Evolutionary conservation across 2,888 invertebrate species (phyloP), one percentile per base, ranked within the genome.

Genomic region (Thereva nobilitata): DNA sequence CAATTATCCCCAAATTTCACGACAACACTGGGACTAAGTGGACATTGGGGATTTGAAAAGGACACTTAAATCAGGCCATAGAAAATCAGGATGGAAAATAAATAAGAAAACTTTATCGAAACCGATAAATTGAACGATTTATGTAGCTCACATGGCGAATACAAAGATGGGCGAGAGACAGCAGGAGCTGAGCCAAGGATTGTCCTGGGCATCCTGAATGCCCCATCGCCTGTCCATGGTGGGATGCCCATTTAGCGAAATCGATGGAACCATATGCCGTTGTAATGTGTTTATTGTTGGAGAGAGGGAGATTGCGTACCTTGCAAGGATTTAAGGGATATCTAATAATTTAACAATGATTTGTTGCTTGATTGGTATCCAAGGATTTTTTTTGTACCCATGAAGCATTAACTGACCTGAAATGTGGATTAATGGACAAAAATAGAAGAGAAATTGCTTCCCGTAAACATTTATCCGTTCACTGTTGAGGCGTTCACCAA

Each of bases 51-150:
- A 64, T 55, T 64, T 47, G 37, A 45, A 38, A 34, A 42, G 44
- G 44, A 38, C 42, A 8, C 9, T 37, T 37, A 52, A 64, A 41
- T 42, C 53, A 55, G 12, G 52, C 47, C 12, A 40, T 53, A 64
- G 45, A 64, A 63, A 64, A 55, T 59, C 50, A 54, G 45, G 55
- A 45, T 35, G 12, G 50, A 59, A 65, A 65, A 61, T 59, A 68
- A 67, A 67, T 67, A 57, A 67, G 59, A 64, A 68, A 70, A 68
- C 53, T 70, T 70, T 70, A 68, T 70, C 70, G 68, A 55, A 66
- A 44, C 64, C 70, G 59, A 70, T 70, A 70, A 70, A 70, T 63
- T 70, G 68, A 59, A 68, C 68, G 66, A 70, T 70, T 70, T 70
- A 68, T 68, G 68, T 66, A 67, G 65, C 63, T 66, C 59, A 61